Evolutionary conservation across 37 sponge, comb jelly and placozoan species (phyloP).

Genomic region (Lycopodina hypogea): DNA sequence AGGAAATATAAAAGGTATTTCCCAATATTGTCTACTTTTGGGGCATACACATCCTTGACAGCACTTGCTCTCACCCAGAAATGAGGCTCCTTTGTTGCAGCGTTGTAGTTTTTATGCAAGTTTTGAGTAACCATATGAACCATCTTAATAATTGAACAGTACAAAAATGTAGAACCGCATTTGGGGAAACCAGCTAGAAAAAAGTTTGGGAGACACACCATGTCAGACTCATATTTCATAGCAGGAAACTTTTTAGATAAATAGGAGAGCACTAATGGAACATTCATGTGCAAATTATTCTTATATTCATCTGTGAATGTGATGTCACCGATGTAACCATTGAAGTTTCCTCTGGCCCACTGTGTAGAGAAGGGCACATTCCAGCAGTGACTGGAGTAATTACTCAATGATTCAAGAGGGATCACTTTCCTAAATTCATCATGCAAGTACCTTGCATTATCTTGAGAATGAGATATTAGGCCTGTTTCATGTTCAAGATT

Average conservation of each 20-base stretch:
- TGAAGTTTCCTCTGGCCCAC: neutral
- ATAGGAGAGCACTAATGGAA: neutral
- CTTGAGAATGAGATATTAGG: neutral
- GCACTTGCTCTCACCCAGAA: conserved; percentile 28
- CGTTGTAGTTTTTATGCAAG: neutral
- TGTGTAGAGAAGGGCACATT: neutral
- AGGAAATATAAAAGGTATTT: conserved; percentile 19
- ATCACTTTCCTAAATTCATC: conserved; percentile 10
- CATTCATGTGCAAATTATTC: neutral
- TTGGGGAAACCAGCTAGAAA: conserved; percentile 57
- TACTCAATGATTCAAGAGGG: conserved; percentile 1
- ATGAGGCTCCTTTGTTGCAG: conserved; percentile 31
- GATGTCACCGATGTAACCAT: conserved; percentile 11
- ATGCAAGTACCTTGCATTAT: conserved; percentile 3
- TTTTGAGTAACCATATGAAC: neutral
- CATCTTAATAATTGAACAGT: conserved; percentile 15
- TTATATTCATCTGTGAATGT: conserved; percentile 2
- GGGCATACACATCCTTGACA: neutral
- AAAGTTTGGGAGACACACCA: conserved; percentile 35
- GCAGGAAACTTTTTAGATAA: neutral
- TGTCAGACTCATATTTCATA: neutral
- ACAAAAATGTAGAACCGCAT: conserved; percentile 46
- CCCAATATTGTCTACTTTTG: neutral
- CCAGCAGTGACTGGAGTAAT: conserved; percentile 10
- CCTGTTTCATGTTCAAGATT: neutral